Base-by-base conservation (phyloP, 2,113 vertebrate species). In the Marcusenius ussheri region DNA sequence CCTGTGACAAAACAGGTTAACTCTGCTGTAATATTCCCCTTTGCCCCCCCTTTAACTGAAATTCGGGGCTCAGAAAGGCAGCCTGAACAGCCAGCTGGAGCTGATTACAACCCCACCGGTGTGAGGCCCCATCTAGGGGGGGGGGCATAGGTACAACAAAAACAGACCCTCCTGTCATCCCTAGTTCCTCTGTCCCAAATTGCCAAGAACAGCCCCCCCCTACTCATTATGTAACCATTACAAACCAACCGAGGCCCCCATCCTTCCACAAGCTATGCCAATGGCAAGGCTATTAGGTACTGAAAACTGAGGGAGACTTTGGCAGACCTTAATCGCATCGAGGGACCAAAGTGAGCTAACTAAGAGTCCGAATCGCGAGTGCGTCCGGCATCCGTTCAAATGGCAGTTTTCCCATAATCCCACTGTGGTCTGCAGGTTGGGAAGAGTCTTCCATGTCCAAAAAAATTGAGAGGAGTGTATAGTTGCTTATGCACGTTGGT, bases 1-100 rank as follows among this genome's bases (percentile, higher is more conserved):
- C 83, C 45, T 35, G 53, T 90, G 83, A 31, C 83, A 86, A 90
- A 90, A 70, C 24, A 90, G 89, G 89, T 90, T 85, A 87, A 86
- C 42, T 70, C 53, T 7, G 56, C 39, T 74, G 51, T 46, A 47
- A 90, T 88, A 83, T 66, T 47, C 66, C 85, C 89, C 89, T 42
- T 27, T 21, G 53, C n/a, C 4, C 85, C 10, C 49, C 85, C 49
- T 83, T 77, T 39, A 31, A 11, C 49, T 80, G 47, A 42, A 21
- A 74, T 27, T 39, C n/a, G 10, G 50, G 50, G 31, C 50, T 47
- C 21, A 7, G 7, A 50, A 19, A 51, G 17, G 47, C 11, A n/a
- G 42, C 31, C 46, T 53, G 21, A 5, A 45, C 27, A 56, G 47
- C 49, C 74, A 89, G 74, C 89, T 89, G 89, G 35, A 83, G 49